Evolutionary conservation across 2,888 invertebrate species (phyloP), one percentile per base, ranked within the genome.

Genomic region (Torymus aiolomorphi): DNA sequence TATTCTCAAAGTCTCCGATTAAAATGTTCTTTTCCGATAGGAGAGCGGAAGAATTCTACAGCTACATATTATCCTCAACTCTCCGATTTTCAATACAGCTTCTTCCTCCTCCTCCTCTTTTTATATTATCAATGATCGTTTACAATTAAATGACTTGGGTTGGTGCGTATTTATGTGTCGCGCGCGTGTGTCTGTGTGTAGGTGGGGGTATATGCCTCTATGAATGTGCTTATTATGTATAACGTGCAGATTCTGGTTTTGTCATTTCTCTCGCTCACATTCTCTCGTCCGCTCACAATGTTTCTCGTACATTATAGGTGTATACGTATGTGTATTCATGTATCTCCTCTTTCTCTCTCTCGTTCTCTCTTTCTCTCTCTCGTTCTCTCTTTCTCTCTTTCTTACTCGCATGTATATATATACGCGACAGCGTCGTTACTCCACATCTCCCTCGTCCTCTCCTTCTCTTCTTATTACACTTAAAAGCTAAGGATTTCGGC

Each of bases 181-280:
- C 31, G 4, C 5, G 31, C 5, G 31, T 31, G 31, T 31, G 3
- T 31, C 4, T 24, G 3, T 31, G 31, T 31, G 31, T 31, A 5
- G 3, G 4, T 3, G 5, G 3, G 31, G 31, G 31, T 0, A 5
- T 31, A 2, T 31, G 31, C 31, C 31, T 31, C 31, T 31, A 5
- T 81, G 81, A 63, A 20, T 10, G 78, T 81, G 81, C 70, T 81
- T 78, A 82, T 82, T 81, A 82, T 82, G 76, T 82, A 82, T 82
- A 82, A 82, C 63, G 77, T 80, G 82, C 77, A 73, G 77, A 77
- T 82, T 61, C 52, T 71, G n/a, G 70, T 72, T 56, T 57, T 69
- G n/a, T 71, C 12, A 52, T 69, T 61, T 8, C 57, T 16, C 31
- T 13, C 42, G n/a, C 16, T 42, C 42, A 16, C n/a, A 16, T 14